A percentile compares a stretch with the other conserved stretches of the same genome.
These are phyloP conservation scores for Chrysolina americana DNA, from an alignment of 2,888 invertebrate genomes.

Conservation along the genomic window DNA sequence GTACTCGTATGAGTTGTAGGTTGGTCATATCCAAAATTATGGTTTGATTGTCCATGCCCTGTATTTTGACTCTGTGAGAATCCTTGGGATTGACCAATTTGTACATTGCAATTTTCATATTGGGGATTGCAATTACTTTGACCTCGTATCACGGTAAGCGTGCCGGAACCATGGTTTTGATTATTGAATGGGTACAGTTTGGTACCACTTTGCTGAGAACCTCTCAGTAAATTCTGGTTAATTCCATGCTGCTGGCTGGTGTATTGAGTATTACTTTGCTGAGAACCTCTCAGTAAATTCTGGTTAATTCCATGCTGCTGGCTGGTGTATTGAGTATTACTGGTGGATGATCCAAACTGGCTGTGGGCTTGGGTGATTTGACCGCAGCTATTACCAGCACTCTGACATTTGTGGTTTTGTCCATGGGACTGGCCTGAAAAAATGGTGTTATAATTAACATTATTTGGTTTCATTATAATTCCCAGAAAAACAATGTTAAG, in stretches of 20 bases:
- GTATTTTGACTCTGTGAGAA: conserved; percentile 6
- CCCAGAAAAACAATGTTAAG: too few species aligned
- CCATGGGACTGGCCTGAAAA: conserved; percentile 2
- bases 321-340: background rate
- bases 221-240: background rate
- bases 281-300: background rate
- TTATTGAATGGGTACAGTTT: background rate
- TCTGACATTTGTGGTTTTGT: background rate
- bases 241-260: background rate
- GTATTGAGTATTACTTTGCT: background rate
- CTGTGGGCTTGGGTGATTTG: background rate
- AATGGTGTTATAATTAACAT: background rate
- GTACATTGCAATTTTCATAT: conserved; percentile 31
- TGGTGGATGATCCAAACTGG: background rate
- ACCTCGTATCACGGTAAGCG: background rate
- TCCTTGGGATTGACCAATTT: conserved; percentile 1
- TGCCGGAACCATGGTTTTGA: background rate
- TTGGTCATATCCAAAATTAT: conserved; percentile 3
- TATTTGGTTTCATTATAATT: too few species aligned
- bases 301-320: background rate
- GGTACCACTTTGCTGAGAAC: background rate
- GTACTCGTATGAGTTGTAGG: background rate
- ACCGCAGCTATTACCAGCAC: background rate
- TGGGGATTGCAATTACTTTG: conserved; percentile 28
- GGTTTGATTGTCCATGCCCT: background rate